A percentile compares a stretch with the other conserved stretches of the same genome.
Evolutionary conservation across 2,113 vertebrate genomes (phyloP).

Genomic region (Corythaeola cristata): DNA sequence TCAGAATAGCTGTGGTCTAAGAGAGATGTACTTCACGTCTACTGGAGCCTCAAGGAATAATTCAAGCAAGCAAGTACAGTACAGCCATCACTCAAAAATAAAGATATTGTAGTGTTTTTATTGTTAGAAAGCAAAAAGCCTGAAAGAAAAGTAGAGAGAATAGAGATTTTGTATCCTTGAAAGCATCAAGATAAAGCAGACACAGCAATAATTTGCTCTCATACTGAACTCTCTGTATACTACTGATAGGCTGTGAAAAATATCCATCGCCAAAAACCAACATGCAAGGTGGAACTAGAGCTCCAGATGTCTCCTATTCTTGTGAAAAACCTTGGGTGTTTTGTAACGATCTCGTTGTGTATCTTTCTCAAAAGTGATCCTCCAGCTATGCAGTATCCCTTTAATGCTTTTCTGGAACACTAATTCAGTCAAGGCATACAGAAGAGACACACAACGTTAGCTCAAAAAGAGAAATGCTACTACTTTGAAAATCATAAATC

Average conservation of each 20-base stretch:
- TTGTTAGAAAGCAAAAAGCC: neutral
- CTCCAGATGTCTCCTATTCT: neutral
- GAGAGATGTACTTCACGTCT: neutral
- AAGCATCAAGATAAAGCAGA: conserved; percentile 26
- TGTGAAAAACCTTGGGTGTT: neutral
- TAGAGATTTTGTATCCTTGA: neutral
- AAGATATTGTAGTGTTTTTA: neutral
- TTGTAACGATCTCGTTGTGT: neutral
- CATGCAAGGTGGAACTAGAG: neutral
- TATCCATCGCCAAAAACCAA: neutral
- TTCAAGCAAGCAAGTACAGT: neutral
- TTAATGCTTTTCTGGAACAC: neutral
- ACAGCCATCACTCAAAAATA: neutral
- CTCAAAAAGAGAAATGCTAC: neutral
- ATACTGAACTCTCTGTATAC: neutral
- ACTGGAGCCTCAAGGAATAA: neutral
- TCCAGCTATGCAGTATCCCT: neutral
- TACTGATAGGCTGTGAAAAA: neutral
- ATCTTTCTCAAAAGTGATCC: neutral
- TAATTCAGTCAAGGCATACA: neutral
- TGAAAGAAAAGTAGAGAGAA: neutral
- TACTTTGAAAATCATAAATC: neutral
- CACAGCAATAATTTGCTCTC: neutral
- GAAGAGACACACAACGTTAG: neutral
- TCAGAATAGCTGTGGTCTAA: neutral